These are phyloP conservation scores for Zelostemma sp. DNA, from an alignment of 1,140 invertebrate species.

Conservation along the genomic window DNA sequence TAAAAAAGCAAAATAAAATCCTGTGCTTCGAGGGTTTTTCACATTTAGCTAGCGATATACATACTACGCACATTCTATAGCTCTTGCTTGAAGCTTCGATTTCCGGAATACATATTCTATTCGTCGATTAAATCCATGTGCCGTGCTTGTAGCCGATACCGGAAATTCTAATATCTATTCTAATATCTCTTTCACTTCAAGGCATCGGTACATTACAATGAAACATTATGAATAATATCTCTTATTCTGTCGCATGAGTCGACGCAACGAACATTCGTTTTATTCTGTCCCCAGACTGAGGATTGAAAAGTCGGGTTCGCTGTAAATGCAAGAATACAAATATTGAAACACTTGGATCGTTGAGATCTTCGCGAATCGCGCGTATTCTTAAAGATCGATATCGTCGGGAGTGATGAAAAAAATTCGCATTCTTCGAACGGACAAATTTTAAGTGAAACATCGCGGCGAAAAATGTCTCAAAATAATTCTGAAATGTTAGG, in stretches of 20 bases:
- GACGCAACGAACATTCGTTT: constrained; percentile 5
- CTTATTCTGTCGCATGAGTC: constrained; percentile 11
- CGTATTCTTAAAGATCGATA: constrained; percentile 5
- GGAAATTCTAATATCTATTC: constrained; percentile 19
- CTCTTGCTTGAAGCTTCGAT: constrained; percentile 21
- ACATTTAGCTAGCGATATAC: too few species aligned
- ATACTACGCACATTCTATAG: constrained; percentile 25
- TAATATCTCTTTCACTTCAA: too few species aligned
- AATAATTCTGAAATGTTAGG: constrained; percentile 18
- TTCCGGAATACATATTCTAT: constrained; percentile 34
- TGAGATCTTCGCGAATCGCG: constrained; percentile 9
- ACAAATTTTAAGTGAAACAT: too few species aligned
- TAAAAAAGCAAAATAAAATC: too few species aligned
- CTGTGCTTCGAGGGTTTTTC: too few species aligned
- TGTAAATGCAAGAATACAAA: too few species aligned
- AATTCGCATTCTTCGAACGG: too few species aligned
- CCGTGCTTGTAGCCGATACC: constrained; percentile 10
- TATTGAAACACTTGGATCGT: too few species aligned
- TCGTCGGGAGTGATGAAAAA: too few species aligned
- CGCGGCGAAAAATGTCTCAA: too few species aligned
- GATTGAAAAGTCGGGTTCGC: not conserved
- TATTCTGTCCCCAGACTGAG: not conserved
- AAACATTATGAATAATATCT: constrained; percentile 6
- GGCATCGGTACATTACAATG: constrained; percentile 10
- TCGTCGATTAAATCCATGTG: constrained; percentile 15